These are phyloP conservation scores for Aepyceros melampus DNA, from an alignment of 2,113 vertebrate species.

Conservation along the genomic window DNA sequence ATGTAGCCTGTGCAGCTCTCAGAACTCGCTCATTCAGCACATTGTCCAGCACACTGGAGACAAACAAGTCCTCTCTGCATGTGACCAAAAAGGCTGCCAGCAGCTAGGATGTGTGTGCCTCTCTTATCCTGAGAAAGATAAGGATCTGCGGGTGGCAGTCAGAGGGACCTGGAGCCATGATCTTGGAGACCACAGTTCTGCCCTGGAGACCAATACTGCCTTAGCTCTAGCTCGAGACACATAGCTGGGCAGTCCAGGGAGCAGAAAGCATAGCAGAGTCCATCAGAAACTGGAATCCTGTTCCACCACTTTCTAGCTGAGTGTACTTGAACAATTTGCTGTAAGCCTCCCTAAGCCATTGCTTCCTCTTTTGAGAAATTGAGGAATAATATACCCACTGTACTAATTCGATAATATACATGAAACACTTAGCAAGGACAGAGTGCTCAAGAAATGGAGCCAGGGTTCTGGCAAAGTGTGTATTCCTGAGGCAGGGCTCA, in stretches of 20 bases:
- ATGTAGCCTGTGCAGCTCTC: background rate
- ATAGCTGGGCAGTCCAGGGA: background rate
- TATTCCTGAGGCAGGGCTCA: background rate
- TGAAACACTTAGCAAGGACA: background rate
- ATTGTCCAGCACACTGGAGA: background rate
- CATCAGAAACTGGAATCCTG: background rate
- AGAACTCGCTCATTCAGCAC: background rate
- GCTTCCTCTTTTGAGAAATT: constrained; percentile 31
- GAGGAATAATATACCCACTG: background rate
- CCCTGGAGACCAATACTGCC: background rate
- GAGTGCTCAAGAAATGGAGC: background rate
- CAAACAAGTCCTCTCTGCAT: background rate
- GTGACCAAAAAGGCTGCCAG: background rate
- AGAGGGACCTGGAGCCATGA: background rate
- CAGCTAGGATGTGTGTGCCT: background rate
- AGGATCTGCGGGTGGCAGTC: background rate
- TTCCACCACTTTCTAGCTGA: background rate
- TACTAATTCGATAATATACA: background rate
- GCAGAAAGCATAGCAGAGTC: background rate
- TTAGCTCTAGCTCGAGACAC: background rate
- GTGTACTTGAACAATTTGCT: background rate
- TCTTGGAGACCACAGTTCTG: background rate
- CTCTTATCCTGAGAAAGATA: background rate
- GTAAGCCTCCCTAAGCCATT: background rate
- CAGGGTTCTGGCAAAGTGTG: background rate